A percentile compares a stretch with the other conserved stretches of the same genome.
These are phyloP conservation scores for Reticulitermes speratus DNA, from an alignment of 1,140 invertebrate genomes.

Conservation along the genomic window DNA sequence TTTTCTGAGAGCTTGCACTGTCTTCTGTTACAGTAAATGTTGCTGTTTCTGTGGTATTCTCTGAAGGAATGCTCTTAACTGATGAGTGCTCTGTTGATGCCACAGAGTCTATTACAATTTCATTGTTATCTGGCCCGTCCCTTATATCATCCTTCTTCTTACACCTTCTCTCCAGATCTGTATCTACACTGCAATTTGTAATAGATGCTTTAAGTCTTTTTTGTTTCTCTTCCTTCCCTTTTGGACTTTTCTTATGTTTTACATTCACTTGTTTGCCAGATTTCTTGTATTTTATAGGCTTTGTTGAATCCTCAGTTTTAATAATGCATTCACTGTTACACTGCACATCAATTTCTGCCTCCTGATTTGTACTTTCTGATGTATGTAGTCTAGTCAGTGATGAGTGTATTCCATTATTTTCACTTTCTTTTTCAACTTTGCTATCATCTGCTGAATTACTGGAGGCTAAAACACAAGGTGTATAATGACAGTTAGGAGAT, in stretches of 20 bases:
- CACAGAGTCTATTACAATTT: not conserved
- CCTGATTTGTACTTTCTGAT: not conserved
- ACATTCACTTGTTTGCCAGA: not conserved
- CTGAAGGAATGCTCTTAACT: not conserved
- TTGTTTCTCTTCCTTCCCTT: not conserved
- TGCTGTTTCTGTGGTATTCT: not conserved
- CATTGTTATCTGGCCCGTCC: not conserved
- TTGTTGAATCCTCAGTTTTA: not conserved
- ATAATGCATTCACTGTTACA: not conserved
- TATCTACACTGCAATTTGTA: not conserved
- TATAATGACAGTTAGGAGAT: not conserved
- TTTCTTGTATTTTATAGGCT: not conserved
- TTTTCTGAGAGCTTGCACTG: not conserved
- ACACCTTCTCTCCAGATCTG: not conserved
- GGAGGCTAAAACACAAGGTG: not conserved
- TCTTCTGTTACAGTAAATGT: not conserved
- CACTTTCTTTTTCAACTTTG: not conserved
- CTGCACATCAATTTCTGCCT: not conserved
- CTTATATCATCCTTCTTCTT: not conserved
- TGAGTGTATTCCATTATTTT: not conserved
- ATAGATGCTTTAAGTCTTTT: not conserved
- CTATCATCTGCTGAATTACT: not conserved
- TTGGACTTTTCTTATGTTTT: not conserved
- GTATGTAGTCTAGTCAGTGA: not conserved
- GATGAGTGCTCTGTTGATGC: not conserved